Base-by-base conservation (phyloP, 1,140 invertebrate genomes). In the Periplaneta americana region DNA sequence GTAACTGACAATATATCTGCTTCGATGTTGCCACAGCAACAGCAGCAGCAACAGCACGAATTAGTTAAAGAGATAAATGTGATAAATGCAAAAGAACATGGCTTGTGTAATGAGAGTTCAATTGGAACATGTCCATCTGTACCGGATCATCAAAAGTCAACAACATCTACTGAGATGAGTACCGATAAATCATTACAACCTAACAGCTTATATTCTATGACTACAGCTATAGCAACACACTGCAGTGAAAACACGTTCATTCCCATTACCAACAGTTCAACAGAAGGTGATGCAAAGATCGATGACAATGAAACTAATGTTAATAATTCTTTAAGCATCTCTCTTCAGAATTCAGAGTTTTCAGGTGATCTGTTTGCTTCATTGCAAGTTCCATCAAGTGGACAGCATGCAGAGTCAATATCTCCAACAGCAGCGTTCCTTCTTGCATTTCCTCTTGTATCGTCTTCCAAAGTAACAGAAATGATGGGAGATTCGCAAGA, bases 341-440 rank as follows among this genome's bases (percentile, higher is more conserved):
- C 81, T 66, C 89, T 91, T 83, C 88, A 91, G 34, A 91, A 92
- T 82, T 91, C 93, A 13, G 93, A 94, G 85, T 88, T 94, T 84
- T 93, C 94, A 10, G 93, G 93, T 86, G 93, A 94, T 85, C 91
- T 95, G 83, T 92, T 95, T 86, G 93, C 93, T 1, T 92, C 92
- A 11, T 87, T 93, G 79, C 91, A 92, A 85, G 92, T 92, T 31
- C 90, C 91, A 31, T 88, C 90, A 0, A 91, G 90, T 81, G 90
- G 90, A 48, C 91, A 92, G 83, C 91, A 93, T 87, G 89, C 91
- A 0, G 91, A 92, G 84, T 93, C 92, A 15, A 93, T 94, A 83
- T 95, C 94, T 31, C 94, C 94, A 17, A 95, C 94, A 15, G 94
- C 93, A 34, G 94, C 94, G 13, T 95, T 95, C 86, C 87, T 95